phyloP scores from a whole-genome alignment of 2,888 invertebrate genomes.

The Nemurella pictetii region DNA sequence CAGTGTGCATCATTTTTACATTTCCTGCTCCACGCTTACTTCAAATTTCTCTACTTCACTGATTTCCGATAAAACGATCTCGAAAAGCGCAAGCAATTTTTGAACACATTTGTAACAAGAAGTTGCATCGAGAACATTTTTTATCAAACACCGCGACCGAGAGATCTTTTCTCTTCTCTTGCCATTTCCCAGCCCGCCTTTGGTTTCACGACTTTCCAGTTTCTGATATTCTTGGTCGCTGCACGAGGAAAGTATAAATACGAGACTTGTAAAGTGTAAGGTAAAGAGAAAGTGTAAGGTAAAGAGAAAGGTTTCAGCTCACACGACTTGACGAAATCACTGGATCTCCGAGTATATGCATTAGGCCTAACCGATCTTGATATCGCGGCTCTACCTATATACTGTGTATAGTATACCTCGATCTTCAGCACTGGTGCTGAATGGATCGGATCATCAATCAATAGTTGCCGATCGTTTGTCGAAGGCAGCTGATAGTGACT shows the following conservation, averaged over 20 bases:
- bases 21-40: slow-evolving; percentile 23
- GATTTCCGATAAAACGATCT: slow-evolving; percentile 21
- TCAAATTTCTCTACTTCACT: slow-evolving; percentile 16
- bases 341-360: neutral
- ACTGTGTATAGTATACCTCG: neutral
- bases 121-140: neutral
- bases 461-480: slow-evolving; percentile 28
- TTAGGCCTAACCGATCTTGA: neutral
- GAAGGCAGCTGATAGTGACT: slow-evolving; percentile 28
- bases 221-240: neutral
- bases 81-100: neutral
- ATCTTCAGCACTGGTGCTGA: neutral
- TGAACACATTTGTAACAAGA: neutral
- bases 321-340: neutral
- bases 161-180: neutral
- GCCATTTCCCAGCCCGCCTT: neutral
- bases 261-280: neutral
- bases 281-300: neutral
- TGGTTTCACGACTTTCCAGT: neutral
- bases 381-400: neutral
- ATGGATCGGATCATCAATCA: slow-evolving; percentile 25
- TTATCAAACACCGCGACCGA: neutral
- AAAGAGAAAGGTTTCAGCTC: neutral
- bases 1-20: slow-evolving; percentile 26
- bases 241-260: neutral